A percentile compares a stretch with the other conserved stretches of the same genome.
phyloP scores from a whole-genome alignment of 1,140 invertebrate genomes.

The Gyrodactylus bullatarudis region DNA sequence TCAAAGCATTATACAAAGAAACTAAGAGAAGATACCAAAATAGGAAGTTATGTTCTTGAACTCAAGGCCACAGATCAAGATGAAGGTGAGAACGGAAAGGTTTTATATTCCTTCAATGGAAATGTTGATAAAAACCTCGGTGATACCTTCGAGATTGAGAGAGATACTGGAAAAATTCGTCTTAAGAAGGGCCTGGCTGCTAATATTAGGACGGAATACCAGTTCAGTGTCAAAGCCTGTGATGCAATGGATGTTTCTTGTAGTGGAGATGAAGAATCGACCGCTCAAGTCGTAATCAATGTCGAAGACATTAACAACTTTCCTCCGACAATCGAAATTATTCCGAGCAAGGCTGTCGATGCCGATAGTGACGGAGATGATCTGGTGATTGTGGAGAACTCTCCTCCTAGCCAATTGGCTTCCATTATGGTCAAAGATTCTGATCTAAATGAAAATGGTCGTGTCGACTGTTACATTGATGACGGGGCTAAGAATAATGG shows the following conservation, averaged over 20 bases:
- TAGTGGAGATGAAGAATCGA: not conserved
- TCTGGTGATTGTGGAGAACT: not conserved
- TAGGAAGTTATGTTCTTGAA: not conserved
- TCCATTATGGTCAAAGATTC: not conserved
- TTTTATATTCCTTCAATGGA: conserved; percentile 1
- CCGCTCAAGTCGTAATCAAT: not conserved
- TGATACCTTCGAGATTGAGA: not conserved
- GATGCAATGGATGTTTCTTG: not conserved
- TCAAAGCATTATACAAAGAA: not conserved
- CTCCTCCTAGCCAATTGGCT: not conserved
- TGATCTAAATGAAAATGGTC: not conserved
- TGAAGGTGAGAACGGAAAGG: not conserved
- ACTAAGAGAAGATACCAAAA: not conserved
- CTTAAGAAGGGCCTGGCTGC: not conserved
- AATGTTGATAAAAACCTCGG: not conserved
- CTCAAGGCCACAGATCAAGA: conserved; percentile 1
- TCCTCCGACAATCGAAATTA: not conserved
- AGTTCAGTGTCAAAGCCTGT: not conserved
- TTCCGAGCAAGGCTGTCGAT: not conserved
- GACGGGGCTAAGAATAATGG: not conserved
- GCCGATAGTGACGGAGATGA: not conserved
- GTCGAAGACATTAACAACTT: conserved; percentile 1
- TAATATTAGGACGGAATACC: not conserved
- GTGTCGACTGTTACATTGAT: not conserved
- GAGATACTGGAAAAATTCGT: not conserved